phyloP scores from a whole-genome alignment of 2,888 invertebrate genomes.

The Agonopterix arenella region DNA sequence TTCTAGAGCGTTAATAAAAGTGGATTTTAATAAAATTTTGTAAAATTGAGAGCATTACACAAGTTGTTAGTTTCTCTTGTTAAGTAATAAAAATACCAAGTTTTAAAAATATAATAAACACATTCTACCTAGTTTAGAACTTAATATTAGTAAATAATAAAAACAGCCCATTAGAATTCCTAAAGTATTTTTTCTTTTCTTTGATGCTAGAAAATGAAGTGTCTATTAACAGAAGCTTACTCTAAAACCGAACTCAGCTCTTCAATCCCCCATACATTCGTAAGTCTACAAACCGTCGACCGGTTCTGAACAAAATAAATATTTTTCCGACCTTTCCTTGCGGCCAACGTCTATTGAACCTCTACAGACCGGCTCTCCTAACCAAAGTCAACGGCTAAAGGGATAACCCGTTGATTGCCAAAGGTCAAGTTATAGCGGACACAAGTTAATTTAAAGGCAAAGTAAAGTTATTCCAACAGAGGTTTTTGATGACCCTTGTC shows the following conservation, averaged over 20 bases:
- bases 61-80: too few species aligned
- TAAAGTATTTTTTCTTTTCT: too few species aligned
- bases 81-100: too few species aligned
- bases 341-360: conserved; percentile 30
- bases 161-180: too few species aligned
- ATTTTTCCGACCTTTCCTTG: conserved; percentile 28
- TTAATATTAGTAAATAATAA: too few species aligned
- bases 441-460: conserved; percentile 21
- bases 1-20: too few species aligned
- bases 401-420: neutral
- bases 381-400: neutral
- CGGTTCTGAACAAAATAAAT: conserved; percentile 35
- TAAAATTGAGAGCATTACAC: too few species aligned
- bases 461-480: conserved; percentile 18
- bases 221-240: too few species aligned
- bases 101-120: too few species aligned
- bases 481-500: conserved; percentile 21
- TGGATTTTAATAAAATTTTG: too few species aligned
- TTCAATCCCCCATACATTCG: neutral
- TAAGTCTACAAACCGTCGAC: conserved; percentile 18
- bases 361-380: conserved; percentile 4
- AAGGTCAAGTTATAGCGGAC: conserved; percentile 20
- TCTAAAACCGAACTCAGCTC: neutral
- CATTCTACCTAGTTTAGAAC: too few species aligned
- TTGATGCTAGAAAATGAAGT: too few species aligned